Conservation (phyloP, 2,888 invertebrate species). For the Caenorhabditis wallacei region DNA sequence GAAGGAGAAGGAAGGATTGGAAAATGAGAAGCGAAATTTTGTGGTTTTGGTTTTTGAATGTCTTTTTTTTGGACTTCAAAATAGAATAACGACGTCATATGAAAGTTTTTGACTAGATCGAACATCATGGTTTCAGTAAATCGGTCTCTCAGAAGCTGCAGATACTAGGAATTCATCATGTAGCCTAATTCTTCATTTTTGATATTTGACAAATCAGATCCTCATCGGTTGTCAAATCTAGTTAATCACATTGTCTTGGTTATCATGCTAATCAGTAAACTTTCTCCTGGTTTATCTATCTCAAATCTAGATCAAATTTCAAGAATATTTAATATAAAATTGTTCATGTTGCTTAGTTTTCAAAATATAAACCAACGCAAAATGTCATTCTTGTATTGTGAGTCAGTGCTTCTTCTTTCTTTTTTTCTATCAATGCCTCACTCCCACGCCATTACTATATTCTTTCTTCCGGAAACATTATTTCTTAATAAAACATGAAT, state of each 20-base stretch:
- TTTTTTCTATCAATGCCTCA: background rate
- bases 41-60: conserved; percentile 34
- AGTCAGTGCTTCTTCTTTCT: conserved; percentile 26
- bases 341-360: background rate
- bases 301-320: background rate
- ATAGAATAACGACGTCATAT: background rate
- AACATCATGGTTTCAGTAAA: background rate
- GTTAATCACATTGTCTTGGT: background rate
- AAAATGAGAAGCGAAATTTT: conserved; percentile 18
- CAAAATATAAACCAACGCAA: conserved; percentile 20
- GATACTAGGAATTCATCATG: too few species aligned
- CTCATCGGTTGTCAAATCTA: too few species aligned
- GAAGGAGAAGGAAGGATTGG: background rate
- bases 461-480: too few species aligned
- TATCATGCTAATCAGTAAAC: background rate
- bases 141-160: too few species aligned
- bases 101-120: background rate
- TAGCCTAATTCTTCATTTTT: too few species aligned
- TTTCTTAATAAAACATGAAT: background rate
- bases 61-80: background rate
- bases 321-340: background rate
- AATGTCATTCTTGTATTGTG: conserved; percentile 31
- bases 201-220: too few species aligned
- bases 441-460: conserved; percentile 28
- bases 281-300: background rate